Evolutionary conservation across 64 coral and sea anemone genomes (phyloP).

Genomic region (Actinia equina): DNA sequence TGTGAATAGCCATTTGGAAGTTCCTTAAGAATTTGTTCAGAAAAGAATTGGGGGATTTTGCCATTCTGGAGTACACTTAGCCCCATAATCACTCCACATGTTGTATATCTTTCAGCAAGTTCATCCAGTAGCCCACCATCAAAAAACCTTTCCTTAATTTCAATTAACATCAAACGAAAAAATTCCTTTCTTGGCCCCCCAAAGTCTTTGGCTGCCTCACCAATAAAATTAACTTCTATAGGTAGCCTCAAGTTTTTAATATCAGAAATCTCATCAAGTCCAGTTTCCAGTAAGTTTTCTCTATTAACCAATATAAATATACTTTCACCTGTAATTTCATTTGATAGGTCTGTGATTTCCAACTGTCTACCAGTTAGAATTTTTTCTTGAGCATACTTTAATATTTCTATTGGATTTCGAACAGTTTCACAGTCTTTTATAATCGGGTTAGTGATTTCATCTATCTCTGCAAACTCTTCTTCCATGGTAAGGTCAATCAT

Average conservation of each 20-base stretch:
- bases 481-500: neutral
- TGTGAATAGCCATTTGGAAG: too few relatives aligned
- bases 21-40: too few relatives aligned
- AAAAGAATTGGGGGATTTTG: too few relatives aligned
- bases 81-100: conserved; percentile 37
- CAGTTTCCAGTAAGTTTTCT: conserved; percentile 37
- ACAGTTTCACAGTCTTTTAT: conserved; percentile 19
- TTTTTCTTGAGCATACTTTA: conserved; percentile 16
- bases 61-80: neutral
- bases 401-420: neutral
- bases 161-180: conserved; percentile 36
- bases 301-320: conserved; percentile 51
- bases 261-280: conserved; percentile 30
- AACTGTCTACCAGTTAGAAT: conserved; percentile 35
- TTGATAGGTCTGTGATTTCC: conserved; percentile 41
- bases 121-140: conserved; percentile 35
- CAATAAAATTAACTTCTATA: conserved; percentile 43
- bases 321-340: neutral
- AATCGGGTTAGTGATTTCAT: conserved; percentile 5
- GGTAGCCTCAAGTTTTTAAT: conserved; percentile 44
- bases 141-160: conserved; percentile 71
- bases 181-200: neutral
- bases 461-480: neutral
- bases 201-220: conserved; percentile 44
- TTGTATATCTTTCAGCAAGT: conserved; percentile 36